phyloP scores from a whole-genome alignment of 2,888 invertebrate genomes.

The Oxytorus armatus region DNA sequence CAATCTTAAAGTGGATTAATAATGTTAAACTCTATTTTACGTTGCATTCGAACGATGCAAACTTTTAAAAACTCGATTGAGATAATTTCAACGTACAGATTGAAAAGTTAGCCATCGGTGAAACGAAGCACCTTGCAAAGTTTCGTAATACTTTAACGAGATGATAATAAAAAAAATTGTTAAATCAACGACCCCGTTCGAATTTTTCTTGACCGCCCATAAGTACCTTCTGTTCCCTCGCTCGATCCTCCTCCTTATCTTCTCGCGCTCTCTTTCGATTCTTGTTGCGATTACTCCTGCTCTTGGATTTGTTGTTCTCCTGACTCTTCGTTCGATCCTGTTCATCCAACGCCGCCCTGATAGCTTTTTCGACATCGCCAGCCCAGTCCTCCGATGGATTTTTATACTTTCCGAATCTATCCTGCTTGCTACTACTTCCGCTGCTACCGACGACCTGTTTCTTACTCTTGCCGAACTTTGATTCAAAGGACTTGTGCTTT shows the following conservation, averaged over 20 bases:
- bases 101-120: background rate
- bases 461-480: constrained; percentile 79
- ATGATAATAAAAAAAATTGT: background rate
- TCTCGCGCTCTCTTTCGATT: constrained; percentile 80
- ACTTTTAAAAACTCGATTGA: background rate
- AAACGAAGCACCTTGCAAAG: background rate
- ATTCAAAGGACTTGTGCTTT: constrained; percentile 80
- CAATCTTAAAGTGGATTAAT: too few species aligned
- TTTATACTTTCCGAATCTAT: constrained; percentile 86
- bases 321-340: constrained; percentile 83
- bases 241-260: constrained; percentile 86
- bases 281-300: constrained; percentile 77
- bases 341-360: constrained; percentile 91
- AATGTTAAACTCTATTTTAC: too few species aligned
- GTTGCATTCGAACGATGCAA: background rate
- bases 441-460: constrained; percentile 70
- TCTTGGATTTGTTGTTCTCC: constrained; percentile 77
- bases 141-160: background rate
- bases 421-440: constrained; percentile 74
- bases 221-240: constrained; percentile 82
- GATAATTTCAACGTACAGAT: background rate
- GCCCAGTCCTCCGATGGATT: constrained; percentile 90
- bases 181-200: background rate
- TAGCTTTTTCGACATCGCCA: constrained; percentile 91
- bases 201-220: background rate